phyloP scores from a whole-genome alignment of 2,888 invertebrate genomes.

The Rhabditoides inermis region DNA sequence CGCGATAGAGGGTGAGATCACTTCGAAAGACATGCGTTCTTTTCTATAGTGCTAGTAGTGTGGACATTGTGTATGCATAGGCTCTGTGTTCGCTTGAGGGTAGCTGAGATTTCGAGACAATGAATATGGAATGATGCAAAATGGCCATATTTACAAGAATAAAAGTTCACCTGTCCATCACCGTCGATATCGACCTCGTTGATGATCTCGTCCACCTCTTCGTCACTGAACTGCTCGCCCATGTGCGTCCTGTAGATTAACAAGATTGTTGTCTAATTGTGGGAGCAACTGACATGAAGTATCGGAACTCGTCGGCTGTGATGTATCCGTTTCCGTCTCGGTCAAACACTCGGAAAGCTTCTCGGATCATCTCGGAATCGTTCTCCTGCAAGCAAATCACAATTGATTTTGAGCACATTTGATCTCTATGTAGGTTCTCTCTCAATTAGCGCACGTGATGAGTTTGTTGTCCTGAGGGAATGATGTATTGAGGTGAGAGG shows the following conservation, averaged over 20 bases:
- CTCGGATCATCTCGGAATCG: slow-evolving; percentile 52
- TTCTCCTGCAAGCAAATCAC: slow-evolving; percentile 51
- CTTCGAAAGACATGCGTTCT: too few relatives aligned
- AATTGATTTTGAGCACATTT: too few relatives aligned
- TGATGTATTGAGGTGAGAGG: neutral
- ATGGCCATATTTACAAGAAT: too few relatives aligned
- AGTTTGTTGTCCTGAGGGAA: neutral
- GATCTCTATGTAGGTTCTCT: neutral
- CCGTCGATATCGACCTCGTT: slow-evolving; percentile 52
- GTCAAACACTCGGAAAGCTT: slow-evolving; percentile 52
- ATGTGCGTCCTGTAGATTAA: slow-evolving; percentile 37
- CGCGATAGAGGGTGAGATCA: too few relatives aligned
- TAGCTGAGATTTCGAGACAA: too few relatives aligned
- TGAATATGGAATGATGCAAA: too few relatives aligned
- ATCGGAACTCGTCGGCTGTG: slow-evolving; percentile 52
- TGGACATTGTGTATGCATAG: too few relatives aligned
- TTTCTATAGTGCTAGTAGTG: too few relatives aligned
- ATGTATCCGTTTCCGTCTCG: slow-evolving; percentile 52
- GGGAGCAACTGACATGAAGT: too few relatives aligned
- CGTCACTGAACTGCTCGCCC: slow-evolving; percentile 52
- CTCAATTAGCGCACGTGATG: neutral
- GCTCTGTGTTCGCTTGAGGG: too few relatives aligned
- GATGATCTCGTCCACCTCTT: slow-evolving; percentile 52
- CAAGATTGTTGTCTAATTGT: neutral
- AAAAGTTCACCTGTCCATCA: slow-evolving; percentile 52